Evolutionary conservation across 1,140 invertebrate genomes (phyloP).

Genomic region (Macrosteles quadrilineatus): DNA sequence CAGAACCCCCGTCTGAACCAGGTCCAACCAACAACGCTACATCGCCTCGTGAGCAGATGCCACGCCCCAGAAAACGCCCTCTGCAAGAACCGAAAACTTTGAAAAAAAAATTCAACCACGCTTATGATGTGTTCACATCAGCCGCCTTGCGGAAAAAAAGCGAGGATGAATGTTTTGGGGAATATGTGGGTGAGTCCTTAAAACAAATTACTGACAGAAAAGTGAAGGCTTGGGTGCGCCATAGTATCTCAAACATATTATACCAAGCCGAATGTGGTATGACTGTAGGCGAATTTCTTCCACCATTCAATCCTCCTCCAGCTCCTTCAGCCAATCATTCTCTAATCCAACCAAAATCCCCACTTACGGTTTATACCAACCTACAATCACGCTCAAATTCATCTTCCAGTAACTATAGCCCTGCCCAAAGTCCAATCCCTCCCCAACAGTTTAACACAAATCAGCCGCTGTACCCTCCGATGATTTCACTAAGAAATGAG

Average conservation of each 20-base stretch:
- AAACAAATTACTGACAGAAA: not conserved
- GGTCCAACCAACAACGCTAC: no score
- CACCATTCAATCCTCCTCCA: not conserved
- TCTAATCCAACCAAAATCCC: no score
- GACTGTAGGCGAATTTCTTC: not conserved
- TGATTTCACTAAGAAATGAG: no score
- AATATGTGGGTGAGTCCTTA: constrained; percentile 6
- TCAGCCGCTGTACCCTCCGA: no score
- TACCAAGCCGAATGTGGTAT: constrained; percentile 3
- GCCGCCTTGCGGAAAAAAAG: not conserved
- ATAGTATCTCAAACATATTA: constrained; percentile 5
- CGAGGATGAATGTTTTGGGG: constrained; percentile 2
- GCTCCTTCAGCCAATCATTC: no score
- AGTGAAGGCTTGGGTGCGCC: not conserved
- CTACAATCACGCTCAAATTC: no score
- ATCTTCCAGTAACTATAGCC: no score
- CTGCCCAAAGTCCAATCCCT: no score
- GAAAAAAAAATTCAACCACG: constrained; percentile 11
- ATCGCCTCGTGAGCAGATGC: no score
- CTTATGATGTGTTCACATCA: constrained; percentile 15
- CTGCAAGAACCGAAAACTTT: not conserved
- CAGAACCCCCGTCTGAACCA: not conserved
- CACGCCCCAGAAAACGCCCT: no score
- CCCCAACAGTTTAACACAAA: no score
- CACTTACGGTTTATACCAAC: no score